Conservation (phyloP, 2,888 invertebrate genomes). For the Lomographa bimaculata region DNA sequence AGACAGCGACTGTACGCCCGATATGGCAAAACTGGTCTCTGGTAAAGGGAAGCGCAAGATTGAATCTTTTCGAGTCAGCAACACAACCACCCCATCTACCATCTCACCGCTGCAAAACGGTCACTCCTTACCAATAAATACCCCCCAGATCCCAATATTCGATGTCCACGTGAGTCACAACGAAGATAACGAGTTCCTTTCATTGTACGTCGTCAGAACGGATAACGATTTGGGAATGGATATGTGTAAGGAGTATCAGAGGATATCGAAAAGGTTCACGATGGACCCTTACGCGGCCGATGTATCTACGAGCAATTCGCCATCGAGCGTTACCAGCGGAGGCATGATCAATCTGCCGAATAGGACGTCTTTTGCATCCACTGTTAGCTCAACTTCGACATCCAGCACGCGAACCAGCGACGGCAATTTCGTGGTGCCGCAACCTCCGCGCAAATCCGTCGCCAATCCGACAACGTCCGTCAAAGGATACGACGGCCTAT, state of each 20-base stretch:
- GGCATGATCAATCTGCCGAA: conserved; percentile 71
- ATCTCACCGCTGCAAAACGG: conserved; percentile 78
- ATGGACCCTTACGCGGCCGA: conserved; percentile 76
- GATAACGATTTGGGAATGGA: conserved; percentile 76
- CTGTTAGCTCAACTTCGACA: conserved; percentile 67
- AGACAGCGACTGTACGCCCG: conserved; percentile 69
- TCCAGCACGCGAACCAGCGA: conserved; percentile 74
- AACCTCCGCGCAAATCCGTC: conserved; percentile 71
- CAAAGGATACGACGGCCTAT: conserved; percentile 70
- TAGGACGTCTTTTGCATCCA: conserved; percentile 72
- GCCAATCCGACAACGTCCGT: conserved; percentile 65
- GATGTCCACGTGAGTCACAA: conserved; percentile 72
- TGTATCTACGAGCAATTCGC: conserved; percentile 69
- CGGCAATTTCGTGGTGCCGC: conserved; percentile 76
- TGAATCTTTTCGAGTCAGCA: conserved; percentile 67
- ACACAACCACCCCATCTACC: conserved; percentile 73
- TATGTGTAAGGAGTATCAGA: conserved; percentile 75
- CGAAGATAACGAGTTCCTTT: conserved; percentile 75
- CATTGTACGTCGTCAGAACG: conserved; percentile 70
- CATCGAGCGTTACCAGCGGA: conserved; percentile 75
- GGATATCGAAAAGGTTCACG: conserved; percentile 73
- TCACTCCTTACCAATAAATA: conserved; percentile 64
- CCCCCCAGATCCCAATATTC: conserved; percentile 70
- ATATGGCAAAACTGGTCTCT: conserved; percentile 57
- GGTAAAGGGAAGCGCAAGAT: conserved; percentile 62